phyloP scores from a whole-genome alignment of 2,113 vertebrate species.

The Daphoenositta chrysoptera region DNA sequence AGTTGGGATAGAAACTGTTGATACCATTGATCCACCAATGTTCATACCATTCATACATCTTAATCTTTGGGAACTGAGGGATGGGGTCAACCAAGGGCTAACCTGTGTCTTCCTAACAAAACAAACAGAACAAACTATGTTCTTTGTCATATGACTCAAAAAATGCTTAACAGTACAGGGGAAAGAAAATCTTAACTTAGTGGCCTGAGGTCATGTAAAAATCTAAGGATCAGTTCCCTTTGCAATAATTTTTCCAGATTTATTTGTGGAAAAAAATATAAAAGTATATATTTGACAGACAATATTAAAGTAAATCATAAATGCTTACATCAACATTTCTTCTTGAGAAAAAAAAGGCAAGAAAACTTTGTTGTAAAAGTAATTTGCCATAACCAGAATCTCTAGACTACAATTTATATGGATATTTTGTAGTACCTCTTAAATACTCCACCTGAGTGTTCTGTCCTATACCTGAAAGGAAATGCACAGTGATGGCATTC shows the following conservation, averaged over 20 bases:
- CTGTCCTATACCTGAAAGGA: background rate
- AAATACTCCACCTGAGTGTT: background rate
- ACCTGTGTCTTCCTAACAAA: background rate
- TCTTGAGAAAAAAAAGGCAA: background rate
- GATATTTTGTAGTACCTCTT: background rate
- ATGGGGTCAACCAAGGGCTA: fast-evolving
- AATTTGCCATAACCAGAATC: background rate
- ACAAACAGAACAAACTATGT: background rate
- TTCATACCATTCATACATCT: too few species aligned
- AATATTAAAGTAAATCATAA: background rate
- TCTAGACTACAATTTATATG: too few species aligned
- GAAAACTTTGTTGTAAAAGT: background rate
- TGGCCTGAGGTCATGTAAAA: background rate
- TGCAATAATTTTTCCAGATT: background rate
- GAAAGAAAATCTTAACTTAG: background rate
- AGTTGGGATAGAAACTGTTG: background rate
- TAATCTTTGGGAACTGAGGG: background rate
- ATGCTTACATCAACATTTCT: background rate
- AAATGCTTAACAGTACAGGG: background rate
- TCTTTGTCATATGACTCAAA: background rate
- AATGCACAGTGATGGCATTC: background rate
- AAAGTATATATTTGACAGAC: background rate
- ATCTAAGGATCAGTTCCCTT: background rate
- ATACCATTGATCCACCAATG: background rate
- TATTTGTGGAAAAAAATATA: background rate